Evolutionary conservation across 2,113 vertebrate genomes (phyloP).

Genomic region (Bathybates hornii): DNA sequence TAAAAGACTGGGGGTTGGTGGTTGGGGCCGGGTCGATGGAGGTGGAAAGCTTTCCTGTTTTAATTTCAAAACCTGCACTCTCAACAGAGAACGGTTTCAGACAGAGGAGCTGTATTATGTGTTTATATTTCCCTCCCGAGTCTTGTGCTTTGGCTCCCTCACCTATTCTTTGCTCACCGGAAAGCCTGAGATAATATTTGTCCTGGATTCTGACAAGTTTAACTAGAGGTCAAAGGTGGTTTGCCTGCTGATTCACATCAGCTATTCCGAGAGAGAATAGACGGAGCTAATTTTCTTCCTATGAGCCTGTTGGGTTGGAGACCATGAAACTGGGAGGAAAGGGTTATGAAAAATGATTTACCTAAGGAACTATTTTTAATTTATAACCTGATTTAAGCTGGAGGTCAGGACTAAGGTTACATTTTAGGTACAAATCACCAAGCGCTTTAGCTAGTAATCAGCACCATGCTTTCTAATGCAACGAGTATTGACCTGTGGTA

Average conservation of each 20-base stretch:
- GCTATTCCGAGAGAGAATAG: background rate
- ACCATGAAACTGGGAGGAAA: background rate
- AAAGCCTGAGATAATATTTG: conserved; percentile 50
- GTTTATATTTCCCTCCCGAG: background rate
- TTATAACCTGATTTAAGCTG: background rate
- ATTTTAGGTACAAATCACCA: conserved; percentile 5
- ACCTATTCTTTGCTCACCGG: background rate
- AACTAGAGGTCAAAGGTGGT: conserved; percentile 17
- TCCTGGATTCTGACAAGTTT: background rate
- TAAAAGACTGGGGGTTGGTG: background rate
- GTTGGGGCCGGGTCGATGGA: background rate
- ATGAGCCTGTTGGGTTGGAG: background rate
- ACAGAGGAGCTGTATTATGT: background rate
- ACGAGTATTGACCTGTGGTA: conserved; percentile 48
- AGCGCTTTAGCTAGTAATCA: conserved; percentile 38
- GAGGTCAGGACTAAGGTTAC: conserved; percentile 36
- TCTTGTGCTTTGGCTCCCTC: background rate
- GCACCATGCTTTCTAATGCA: conserved; percentile 21
- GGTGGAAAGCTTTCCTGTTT: background rate
- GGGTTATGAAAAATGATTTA: background rate
- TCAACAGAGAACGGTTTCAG: conserved; percentile 4
- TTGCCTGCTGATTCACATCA: background rate
- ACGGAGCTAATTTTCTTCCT: background rate
- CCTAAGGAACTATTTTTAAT: background rate
- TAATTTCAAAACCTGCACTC: background rate